These are phyloP conservation scores for Toxostoma redivivum DNA, from an alignment of 2,113 vertebrate genomes.

Conservation along the genomic window DNA sequence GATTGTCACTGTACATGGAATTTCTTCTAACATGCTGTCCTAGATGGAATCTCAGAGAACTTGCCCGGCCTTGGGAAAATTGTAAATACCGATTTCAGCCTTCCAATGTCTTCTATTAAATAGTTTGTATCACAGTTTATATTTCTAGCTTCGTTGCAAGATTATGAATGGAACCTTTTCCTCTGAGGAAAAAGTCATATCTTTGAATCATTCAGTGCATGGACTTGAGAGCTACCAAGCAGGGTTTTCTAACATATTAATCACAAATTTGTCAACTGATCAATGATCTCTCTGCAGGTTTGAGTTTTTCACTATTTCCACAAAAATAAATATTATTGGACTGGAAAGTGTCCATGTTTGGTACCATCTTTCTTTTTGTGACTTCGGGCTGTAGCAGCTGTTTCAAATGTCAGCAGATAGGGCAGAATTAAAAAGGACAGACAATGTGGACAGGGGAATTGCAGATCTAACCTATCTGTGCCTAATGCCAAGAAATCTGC, in stretches of 20 bases:
- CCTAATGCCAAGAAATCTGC: background rate
- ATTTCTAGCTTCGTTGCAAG: background rate
- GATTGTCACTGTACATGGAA: background rate
- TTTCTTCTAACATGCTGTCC: background rate
- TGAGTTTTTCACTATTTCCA: slow-evolving; percentile 1
- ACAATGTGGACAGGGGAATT: slow-evolving; percentile 13
- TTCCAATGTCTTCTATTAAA: background rate
- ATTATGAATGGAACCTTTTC: background rate
- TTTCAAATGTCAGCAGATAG: slow-evolving; percentile 57
- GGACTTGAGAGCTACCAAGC: background rate
- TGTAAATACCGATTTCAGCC: background rate
- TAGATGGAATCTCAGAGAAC: background rate
- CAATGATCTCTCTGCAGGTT: background rate
- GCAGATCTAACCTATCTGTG: background rate
- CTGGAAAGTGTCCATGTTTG: slow-evolving; percentile 13
- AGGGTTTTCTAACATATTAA: background rate
- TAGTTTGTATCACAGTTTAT: background rate
- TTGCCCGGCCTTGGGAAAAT: background rate
- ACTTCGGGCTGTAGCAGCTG: slow-evolving; percentile 29
- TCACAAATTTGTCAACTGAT: background rate
- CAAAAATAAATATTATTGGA: background rate
- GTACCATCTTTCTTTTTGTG: slow-evolving; percentile 9
- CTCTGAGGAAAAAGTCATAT: background rate
- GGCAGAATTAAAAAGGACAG: slow-evolving; percentile 37
- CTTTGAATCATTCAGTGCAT: background rate